Evolutionary conservation across 2,113 vertebrate genomes (phyloP).

Genomic region (Callocephalon fimbriatum): DNA sequence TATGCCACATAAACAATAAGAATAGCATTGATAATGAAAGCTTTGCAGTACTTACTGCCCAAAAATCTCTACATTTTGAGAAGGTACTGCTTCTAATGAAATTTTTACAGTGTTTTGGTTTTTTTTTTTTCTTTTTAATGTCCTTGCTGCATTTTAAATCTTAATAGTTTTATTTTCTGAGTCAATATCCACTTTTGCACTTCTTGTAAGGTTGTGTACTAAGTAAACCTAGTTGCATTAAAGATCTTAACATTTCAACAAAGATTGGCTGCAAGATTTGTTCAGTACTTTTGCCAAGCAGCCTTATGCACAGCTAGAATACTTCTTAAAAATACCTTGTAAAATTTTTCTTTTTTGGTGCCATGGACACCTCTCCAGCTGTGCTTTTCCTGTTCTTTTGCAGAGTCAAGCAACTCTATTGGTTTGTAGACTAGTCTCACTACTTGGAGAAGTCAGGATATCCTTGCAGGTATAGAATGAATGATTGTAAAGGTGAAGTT

Average conservation of each 20-base stretch:
- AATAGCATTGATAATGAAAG: not conserved
- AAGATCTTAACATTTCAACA: constrained; percentile 10
- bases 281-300: constrained; percentile 5
- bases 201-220: not conserved
- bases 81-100: not conserved
- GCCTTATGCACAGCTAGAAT: not conserved
- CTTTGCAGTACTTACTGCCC: not conserved
- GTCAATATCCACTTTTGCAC: not conserved
- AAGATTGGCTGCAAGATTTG: not conserved
- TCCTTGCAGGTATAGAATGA: not conserved
- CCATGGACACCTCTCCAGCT: not conserved
- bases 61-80: constrained; percentile 5
- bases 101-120: not conserved
- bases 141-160: not conserved
- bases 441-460: not conserved
- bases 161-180: not conserved
- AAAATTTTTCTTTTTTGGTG: not conserved
- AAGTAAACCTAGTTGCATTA: constrained; percentile 8
- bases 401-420: not conserved
- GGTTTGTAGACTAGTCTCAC: not conserved
- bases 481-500: not conserved
- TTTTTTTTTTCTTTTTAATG: not conserved
- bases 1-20: not conserved
- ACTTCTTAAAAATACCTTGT: not conserved
- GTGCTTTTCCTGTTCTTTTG: not conserved